Evolutionary conservation across 2,113 vertebrate genomes (phyloP).

Genomic region (Baryphthengus martii): DNA sequence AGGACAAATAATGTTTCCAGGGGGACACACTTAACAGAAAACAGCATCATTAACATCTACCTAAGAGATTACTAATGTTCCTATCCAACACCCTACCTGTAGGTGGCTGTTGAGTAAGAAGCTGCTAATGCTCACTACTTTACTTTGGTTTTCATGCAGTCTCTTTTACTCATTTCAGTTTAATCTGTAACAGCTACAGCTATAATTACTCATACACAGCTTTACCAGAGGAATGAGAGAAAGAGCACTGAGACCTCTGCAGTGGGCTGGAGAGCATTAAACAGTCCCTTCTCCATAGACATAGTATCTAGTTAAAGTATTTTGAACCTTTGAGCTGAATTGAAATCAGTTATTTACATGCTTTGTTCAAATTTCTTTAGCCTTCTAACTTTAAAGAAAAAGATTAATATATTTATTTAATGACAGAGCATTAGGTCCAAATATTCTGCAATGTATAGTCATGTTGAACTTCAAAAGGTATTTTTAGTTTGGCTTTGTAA

Average conservation of each 20-base stretch:
- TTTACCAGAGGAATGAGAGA: background rate
- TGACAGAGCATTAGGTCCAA: background rate
- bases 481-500: background rate
- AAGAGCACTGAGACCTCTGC: background rate
- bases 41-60: background rate
- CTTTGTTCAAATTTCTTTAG: background rate
- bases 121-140: background rate
- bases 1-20: background rate
- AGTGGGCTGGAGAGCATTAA: background rate
- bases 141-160: background rate
- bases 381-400: background rate
- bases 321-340: background rate
- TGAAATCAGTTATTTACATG: background rate
- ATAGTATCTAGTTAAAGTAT: background rate
- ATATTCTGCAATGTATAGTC: background rate
- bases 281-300: background rate
- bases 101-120: background rate
- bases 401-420: background rate
- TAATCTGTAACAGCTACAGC: background rate
- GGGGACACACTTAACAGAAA: background rate
- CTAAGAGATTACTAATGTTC: background rate
- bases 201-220: background rate
- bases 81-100: background rate
- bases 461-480: background rate
- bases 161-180: background rate